phyloP scores from a whole-genome alignment of 2,797 vertebrate genomes.

The Neopelma chrysocephalum region DNA sequence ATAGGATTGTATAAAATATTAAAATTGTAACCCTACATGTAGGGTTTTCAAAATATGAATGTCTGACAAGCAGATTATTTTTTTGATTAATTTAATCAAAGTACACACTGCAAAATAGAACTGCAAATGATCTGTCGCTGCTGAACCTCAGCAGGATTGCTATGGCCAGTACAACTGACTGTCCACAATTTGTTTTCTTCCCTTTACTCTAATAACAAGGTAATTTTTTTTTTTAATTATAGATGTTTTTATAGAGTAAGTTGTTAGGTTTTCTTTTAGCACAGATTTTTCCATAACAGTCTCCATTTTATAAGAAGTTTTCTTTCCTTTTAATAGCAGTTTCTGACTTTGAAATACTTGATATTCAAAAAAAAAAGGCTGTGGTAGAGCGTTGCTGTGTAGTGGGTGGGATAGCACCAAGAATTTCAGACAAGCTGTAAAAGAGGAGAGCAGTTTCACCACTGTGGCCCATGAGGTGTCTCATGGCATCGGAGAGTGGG shows the following conservation, averaged over 20 bases:
- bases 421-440: not conserved
- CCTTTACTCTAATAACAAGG: not conserved
- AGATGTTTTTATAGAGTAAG: not conserved
- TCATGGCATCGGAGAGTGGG: fast-evolving
- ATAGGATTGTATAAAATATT: not conserved
- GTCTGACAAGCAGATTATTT: not conserved
- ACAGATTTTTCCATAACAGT: not conserved
- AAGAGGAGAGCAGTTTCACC: not conserved
- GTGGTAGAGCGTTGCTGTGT: not conserved
- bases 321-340: not conserved
- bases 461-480: too few relatives aligned
- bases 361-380: not conserved
- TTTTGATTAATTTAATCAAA: not conserved
- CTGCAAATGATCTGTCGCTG: not conserved
- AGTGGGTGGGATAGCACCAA: not conserved
- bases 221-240: not conserved
- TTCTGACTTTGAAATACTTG: not conserved
- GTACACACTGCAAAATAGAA: not conserved
- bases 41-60: not conserved
- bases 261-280: not conserved
- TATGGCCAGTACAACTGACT: not conserved
- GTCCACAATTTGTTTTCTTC: not conserved
- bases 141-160: not conserved
- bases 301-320: not conserved
- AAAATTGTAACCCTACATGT: not conserved